Percentiles rank a stretch among this genome's conserved stretches.
phyloP scores from a whole-genome alignment of 2,888 invertebrate genomes.

The Leptodirus hochenwartii region DNA sequence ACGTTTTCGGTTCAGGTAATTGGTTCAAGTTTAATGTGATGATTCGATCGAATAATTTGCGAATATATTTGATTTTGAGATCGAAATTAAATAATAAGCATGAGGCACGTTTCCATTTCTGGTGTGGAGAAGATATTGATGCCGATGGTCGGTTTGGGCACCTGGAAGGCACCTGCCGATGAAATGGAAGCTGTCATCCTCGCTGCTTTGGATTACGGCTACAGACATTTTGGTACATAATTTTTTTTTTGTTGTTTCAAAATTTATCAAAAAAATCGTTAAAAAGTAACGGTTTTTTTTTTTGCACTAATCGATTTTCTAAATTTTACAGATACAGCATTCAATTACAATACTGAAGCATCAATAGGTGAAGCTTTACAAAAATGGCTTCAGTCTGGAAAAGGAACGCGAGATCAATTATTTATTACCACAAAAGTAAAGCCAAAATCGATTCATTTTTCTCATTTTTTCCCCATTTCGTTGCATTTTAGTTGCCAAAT shows the following conservation, averaged over 20 bases:
- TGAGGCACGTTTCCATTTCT: background rate
- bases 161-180: slow-evolving; percentile 50
- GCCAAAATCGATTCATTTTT: slow-evolving; percentile 1
- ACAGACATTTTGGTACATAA: slow-evolving; percentile 42
- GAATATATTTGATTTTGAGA: too few species aligned
- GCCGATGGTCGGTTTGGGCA: slow-evolving; percentile 55
- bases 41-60: too few species aligned
- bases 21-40: too few species aligned
- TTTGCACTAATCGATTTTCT: too few species aligned
- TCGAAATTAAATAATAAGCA: too few species aligned
- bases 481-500: slow-evolving; percentile 40
- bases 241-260: slow-evolving; percentile 3
- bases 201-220: slow-evolving; percentile 48
- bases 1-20: too few species aligned
- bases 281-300: too few species aligned
- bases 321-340: slow-evolving; percentile 50
- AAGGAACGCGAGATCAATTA: slow-evolving; percentile 47
- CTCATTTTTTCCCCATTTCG: too few species aligned
- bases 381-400: slow-evolving; percentile 43
- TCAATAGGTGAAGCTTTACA: slow-evolving; percentile 50
- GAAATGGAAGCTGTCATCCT: slow-evolving; percentile 44
- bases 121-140: too few species aligned
- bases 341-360: slow-evolving; percentile 62
- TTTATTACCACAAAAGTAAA: slow-evolving; percentile 67
- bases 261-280: background rate